Percentiles rank a stretch among this genome's conserved stretches.
Evolutionary conservation across 2,797 vertebrate genomes (phyloP).

Genomic region (Micropoecilia bifurca): DNA sequence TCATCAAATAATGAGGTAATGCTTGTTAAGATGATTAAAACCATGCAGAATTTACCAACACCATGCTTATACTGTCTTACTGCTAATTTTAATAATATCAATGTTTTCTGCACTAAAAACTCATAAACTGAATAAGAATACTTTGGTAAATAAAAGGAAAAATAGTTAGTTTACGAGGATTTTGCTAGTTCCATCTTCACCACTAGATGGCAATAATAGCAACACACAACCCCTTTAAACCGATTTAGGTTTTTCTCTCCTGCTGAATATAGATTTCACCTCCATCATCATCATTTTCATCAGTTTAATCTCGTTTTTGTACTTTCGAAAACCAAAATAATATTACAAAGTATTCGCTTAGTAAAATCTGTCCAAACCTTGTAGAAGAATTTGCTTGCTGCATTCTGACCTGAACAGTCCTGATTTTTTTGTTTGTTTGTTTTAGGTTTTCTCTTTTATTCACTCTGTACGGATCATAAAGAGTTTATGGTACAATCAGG

Average conservation of each 20-base stretch:
- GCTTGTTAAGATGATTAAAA: neutral
- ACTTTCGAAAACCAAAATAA: neutral
- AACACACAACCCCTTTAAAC: neutral
- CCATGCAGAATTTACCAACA: neutral
- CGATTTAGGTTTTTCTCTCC: neutral
- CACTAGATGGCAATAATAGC: neutral
- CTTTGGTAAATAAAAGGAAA: neutral
- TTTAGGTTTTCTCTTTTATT: neutral
- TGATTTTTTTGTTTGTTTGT: neutral
- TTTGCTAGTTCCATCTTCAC: neutral
- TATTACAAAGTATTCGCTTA: neutral
- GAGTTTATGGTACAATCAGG: neutral
- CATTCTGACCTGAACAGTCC: neutral
- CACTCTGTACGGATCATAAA: neutral
- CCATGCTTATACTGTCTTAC: neutral
- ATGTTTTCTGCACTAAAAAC: neutral
- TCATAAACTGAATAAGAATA: neutral
- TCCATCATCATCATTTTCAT: neutral
- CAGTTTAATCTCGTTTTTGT: neutral
- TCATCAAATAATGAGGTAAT: neutral
- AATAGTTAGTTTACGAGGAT: too few species aligned
- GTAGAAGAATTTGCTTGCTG: neutral
- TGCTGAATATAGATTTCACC: neutral
- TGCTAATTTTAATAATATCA: neutral
- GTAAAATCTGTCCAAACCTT: neutral